Conservation (phyloP, 1,140 invertebrate genomes). For the Propsilocerus akamusi region DNA sequence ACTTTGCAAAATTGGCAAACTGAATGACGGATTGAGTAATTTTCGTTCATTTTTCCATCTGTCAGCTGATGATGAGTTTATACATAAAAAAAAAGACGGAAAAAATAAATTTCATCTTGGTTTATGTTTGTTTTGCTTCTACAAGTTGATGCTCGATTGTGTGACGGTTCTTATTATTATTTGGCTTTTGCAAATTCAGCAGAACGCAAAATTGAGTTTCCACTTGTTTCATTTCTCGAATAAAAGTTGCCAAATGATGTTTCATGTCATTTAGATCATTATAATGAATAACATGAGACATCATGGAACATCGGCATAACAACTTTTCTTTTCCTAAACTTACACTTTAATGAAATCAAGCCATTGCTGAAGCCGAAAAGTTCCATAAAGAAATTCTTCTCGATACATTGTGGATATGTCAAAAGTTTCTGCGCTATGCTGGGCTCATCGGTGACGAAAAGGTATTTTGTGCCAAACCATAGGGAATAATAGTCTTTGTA, state of each 20-base stretch:
- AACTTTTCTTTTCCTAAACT: not conserved
- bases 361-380: not conserved
- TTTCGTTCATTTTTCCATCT: not conserved
- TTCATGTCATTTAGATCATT: too few relatives aligned
- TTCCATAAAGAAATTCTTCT: not conserved
- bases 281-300: too few relatives aligned
- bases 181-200: too few relatives aligned
- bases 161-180: too few relatives aligned
- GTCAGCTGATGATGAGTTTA: not conserved
- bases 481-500: not conserved
- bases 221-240: too few relatives aligned
- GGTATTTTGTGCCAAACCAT: slow-evolving; percentile 1
- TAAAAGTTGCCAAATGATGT: too few relatives aligned
- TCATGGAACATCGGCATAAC: too few relatives aligned
- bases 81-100: too few relatives aligned
- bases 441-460: not conserved
- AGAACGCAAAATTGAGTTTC: too few relatives aligned
- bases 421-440: not conserved
- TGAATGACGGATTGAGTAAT: not conserved
- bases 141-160: not conserved
- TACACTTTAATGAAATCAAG: not conserved
- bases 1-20: not conserved
- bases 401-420: not conserved
- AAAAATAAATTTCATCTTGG: not conserved
- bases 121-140: not conserved